Conservation (phyloP, 2,888 invertebrate genomes). For the Odontothrips loti region DNA sequence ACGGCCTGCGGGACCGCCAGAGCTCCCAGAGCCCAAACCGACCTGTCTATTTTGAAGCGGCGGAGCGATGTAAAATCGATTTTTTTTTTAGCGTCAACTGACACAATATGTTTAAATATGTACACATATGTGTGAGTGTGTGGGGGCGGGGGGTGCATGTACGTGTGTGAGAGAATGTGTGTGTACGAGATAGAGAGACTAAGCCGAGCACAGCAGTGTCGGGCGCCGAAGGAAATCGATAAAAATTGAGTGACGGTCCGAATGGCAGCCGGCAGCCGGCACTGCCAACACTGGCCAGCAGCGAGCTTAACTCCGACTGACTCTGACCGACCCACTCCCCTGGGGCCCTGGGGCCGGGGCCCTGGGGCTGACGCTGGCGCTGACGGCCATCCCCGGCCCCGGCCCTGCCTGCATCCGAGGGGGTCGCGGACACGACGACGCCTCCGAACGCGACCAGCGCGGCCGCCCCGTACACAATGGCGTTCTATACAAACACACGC, state of each 20-base stretch:
- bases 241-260: neutral
- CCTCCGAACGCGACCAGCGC: neutral
- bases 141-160: too few relatives aligned
- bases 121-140: too few relatives aligned
- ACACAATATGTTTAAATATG: neutral
- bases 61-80: neutral
- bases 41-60: neutral
- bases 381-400: too few relatives aligned
- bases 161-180: neutral
- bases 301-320: too few relatives aligned
- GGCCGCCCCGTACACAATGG: slow-evolving; percentile 38
- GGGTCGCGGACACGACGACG: neutral
- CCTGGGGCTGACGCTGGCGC: too few relatives aligned
- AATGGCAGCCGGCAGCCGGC: too few relatives aligned
- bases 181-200: neutral
- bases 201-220: too few relatives aligned
- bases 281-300: too few relatives aligned
- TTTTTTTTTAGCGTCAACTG: neutral
- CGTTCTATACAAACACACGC: slow-evolving; percentile 27
- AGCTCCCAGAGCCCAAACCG: neutral
- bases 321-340: too few relatives aligned
- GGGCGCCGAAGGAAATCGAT: neutral
- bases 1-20: neutral
- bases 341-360: too few relatives aligned
- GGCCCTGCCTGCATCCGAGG: too few relatives aligned